Evolutionary conservation across 2,797 vertebrate genomes (phyloP).

Genomic region (Mionectes olivaceus): DNA sequence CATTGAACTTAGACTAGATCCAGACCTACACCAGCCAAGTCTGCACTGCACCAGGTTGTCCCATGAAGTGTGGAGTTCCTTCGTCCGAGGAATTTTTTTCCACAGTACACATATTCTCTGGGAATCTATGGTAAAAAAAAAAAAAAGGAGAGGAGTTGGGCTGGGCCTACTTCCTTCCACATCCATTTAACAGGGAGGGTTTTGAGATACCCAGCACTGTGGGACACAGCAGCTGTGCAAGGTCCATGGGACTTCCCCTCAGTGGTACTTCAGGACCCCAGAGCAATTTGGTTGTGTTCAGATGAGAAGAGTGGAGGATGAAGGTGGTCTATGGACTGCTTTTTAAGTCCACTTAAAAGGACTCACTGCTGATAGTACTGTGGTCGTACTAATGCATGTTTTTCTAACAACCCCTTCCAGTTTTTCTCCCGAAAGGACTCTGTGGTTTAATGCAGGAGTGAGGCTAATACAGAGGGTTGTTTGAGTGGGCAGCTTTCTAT

Average conservation of each 20-base stretch:
- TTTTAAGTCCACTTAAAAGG: not conserved
- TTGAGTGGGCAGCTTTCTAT: not conserved
- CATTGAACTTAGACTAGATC: not conserved
- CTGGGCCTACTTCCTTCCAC: not conserved
- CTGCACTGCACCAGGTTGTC: not conserved
- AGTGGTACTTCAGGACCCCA: not conserved
- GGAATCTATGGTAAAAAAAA: not conserved
- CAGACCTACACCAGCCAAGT: not conserved
- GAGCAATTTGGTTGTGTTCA: not conserved
- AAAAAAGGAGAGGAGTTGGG: not conserved
- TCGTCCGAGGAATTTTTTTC: not conserved
- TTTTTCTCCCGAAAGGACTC: not conserved
- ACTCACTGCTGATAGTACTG: not conserved
- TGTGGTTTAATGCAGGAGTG: not conserved
- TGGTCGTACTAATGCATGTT: not conserved
- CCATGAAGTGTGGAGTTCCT: not conserved
- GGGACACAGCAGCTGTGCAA: not conserved
- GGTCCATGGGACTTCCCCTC: not conserved
- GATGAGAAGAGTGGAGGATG: not conserved
- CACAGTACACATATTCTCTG: not conserved
- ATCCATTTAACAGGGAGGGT: not conserved
- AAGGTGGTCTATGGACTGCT: not conserved
- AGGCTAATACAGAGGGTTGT: not conserved
- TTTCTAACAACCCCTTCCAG: fast-evolving
- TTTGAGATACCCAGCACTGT: not conserved